Evolutionary conservation across 2,113 vertebrate species (phyloP).

Genomic region (Bungarus multicinctus): DNA sequence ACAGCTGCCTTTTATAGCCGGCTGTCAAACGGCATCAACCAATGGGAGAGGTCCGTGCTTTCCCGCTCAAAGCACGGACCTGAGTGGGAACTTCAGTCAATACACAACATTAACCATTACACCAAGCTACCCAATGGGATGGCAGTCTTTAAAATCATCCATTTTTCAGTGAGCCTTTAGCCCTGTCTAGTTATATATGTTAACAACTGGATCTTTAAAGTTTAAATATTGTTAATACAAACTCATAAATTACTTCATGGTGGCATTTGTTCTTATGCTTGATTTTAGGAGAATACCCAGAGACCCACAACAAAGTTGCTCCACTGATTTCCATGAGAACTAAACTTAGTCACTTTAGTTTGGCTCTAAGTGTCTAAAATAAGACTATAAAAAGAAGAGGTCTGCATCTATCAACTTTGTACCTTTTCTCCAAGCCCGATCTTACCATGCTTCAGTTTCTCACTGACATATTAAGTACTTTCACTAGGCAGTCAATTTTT

Average conservation of each 20-base stretch:
- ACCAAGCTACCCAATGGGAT: background rate
- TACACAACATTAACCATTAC: too few species aligned
- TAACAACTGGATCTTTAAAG: background rate
- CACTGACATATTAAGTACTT: constrained; percentile 58
- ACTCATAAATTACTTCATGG: background rate
- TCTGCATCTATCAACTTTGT: constrained; percentile 48
- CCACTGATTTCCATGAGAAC: background rate
- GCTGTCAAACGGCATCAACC: too few species aligned
- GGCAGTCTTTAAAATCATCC: background rate
- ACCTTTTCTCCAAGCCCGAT: constrained; percentile 44
- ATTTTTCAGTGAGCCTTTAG: background rate
- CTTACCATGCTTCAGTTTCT: constrained; percentile 58
- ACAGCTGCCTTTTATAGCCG: too few species aligned
- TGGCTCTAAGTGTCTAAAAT: constrained; percentile 5
- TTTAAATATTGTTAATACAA: background rate
- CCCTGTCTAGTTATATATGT: background rate
- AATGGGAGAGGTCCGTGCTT: too few species aligned
- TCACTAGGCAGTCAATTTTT: constrained; percentile 55
- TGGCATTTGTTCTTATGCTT: background rate
- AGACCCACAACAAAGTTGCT: background rate
- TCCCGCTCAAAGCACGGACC: too few species aligned
- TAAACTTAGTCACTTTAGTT: background rate
- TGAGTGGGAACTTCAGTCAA: too few species aligned
- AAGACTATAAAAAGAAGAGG: constrained; percentile 55
- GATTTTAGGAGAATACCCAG: background rate